Percentiles rank a stretch among this genome's conserved stretches.
These are phyloP conservation scores for Numenius arquata DNA, from an alignment of 2,113 vertebrate species.

Conservation along the genomic window DNA sequence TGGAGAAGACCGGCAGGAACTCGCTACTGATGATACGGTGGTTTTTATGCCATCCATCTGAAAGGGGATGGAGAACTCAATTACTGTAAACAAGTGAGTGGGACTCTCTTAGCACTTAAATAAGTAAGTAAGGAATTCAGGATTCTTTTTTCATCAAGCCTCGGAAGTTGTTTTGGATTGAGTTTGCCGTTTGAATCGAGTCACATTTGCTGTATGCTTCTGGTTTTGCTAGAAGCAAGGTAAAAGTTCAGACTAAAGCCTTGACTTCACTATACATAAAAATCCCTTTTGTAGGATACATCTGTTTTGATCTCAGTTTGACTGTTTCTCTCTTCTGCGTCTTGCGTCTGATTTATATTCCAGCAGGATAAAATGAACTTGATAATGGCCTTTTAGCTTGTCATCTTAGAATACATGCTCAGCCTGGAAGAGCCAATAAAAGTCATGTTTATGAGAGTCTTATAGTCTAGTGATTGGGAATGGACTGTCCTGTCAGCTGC, in stretches of 20 bases:
- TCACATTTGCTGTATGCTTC: background rate
- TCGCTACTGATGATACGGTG: fast-evolving
- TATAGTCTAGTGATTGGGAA: background rate
- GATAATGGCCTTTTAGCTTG: slow-evolving; percentile 53
- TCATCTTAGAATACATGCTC: slow-evolving; percentile 19
- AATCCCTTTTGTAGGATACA: background rate
- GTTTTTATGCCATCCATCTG: background rate
- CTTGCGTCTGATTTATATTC: slow-evolving; percentile 50
- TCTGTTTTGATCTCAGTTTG: background rate
- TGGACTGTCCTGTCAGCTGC: background rate
- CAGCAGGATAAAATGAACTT: background rate
- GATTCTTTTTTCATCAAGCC: background rate
- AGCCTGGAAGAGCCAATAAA: background rate
- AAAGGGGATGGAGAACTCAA: background rate
- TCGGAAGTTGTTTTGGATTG: background rate
- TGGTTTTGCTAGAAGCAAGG: background rate
- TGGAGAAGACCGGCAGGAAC: background rate
- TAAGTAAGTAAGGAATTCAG: background rate
- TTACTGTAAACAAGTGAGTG: background rate
- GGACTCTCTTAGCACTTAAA: background rate
- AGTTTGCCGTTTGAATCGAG: background rate
- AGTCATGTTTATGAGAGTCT: background rate
- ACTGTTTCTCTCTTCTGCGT: background rate
- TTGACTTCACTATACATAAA: background rate
- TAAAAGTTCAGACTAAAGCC: background rate